Base-by-base conservation (phyloP, 2,888 invertebrate genomes). In the Trachelus troglodyta region DNA sequence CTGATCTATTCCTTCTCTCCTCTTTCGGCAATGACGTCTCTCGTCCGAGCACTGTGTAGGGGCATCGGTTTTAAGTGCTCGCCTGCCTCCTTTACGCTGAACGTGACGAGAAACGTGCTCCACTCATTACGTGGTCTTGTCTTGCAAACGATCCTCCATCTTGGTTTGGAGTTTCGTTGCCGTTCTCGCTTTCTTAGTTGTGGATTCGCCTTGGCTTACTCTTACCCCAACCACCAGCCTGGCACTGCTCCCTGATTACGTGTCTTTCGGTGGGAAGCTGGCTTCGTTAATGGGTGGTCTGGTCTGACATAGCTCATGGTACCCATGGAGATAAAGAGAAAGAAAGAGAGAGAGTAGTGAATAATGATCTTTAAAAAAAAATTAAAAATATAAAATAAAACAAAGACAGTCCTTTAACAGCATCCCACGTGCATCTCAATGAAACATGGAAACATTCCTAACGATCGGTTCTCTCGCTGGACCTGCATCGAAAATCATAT, bases 81-180 rank as follows among this genome's bases (percentile, higher is more conserved):
- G 71, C 11, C 12, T 30, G 71, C 3, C 31, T 71, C 71, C 33
- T 23, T n/a, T 1, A 6, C 33, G 69, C 79, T 81, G 82, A 83
- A 89, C 90, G 90, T 90, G 90, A 90, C 88, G 82, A 87, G 84
- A 85, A 86, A 85, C 83, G 85, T 85, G 84, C 86, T 89, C 83
- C 83, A 86, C 83, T 90, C 89, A 87, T 90, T 90, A 90, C 80
- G 78, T 83, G 79, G 84, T 84, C 89, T 90, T 89, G 89, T 90
- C 87, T 86, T 83, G 86, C 77, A 85, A 86, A 85, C 83, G 83
- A 85, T 85, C 82, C 81, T 81, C 76, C 80, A 71, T 71, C 56
- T 56, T 23, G 23, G 56, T 56, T 23, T 6, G 56, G 23, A 56
- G 56, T 56, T 56, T 56, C 56, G 56, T 56, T 56, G 9, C 23